Percentiles rank a stretch among this genome's conserved stretches.
These are phyloP conservation scores for Enteromius unitaeniatus DNA, from an alignment of 2,797 vertebrate genomes.

Conservation along the genomic window DNA sequence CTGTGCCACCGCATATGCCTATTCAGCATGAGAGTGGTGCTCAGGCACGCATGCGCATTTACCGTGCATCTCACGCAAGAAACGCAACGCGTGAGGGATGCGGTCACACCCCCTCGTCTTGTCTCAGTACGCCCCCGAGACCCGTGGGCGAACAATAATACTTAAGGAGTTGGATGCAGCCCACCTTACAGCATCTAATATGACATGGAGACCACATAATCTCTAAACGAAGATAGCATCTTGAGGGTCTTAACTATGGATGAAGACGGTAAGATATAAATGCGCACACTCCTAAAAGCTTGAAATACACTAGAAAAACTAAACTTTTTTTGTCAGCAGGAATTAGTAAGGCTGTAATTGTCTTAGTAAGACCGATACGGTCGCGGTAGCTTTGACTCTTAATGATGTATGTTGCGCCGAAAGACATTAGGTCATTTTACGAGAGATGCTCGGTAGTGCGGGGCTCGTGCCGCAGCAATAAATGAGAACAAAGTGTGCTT, in stretches of 20 bases:
- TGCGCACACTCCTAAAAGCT: constrained; percentile 23
- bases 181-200: constrained; percentile 10
- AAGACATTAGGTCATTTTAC: constrained; percentile 43
- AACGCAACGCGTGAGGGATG: constrained; percentile 28
- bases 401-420: constrained; percentile 28
- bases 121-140: constrained; percentile 48
- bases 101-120: constrained; percentile 53
- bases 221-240: not conserved
- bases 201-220: constrained; percentile 31
- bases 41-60: constrained; percentile 43
- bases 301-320: not conserved
- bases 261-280: constrained; percentile 54
- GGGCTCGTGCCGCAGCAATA: constrained; percentile 51
- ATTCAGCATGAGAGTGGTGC: constrained; percentile 14
- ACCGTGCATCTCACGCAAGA: constrained; percentile 27
- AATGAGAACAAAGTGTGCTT: constrained; percentile 50
- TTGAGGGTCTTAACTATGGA: constrained; percentile 39
- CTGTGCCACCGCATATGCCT: constrained; percentile 35
- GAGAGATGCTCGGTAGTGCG: constrained; percentile 48
- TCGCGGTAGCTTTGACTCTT: not conserved
- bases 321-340: not conserved
- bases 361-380: not conserved
- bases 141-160: constrained; percentile 52
- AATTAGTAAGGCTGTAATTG: not conserved
- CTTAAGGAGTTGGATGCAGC: constrained; percentile 49